phyloP scores from a whole-genome alignment of 1,140 invertebrate genomes.

The Panagrolaimus sp. region DNA sequence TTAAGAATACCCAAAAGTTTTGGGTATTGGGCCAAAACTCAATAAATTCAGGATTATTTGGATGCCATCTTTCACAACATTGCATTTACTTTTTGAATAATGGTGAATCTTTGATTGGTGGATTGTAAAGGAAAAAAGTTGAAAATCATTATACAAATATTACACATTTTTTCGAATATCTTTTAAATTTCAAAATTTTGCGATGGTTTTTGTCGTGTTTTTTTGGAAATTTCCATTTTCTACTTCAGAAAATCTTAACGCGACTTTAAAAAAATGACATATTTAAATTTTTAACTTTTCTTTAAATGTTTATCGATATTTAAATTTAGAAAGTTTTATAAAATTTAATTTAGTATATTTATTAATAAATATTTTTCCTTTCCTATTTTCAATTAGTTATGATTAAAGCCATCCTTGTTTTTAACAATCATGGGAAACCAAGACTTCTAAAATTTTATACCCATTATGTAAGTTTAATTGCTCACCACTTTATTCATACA shows the following conservation, averaged over 20 bases:
- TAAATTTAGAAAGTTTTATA: neutral
- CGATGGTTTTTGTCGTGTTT: neutral
- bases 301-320: conserved; percentile 2
- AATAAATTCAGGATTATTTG: too few relatives aligned
- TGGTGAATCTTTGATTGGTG: too few relatives aligned
- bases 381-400: conserved; percentile 64
- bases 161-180: too few relatives aligned
- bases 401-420: conserved; percentile 99
- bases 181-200: too few relatives aligned
- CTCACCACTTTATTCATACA: neutral
- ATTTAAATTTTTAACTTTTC: neutral
- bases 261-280: neutral
- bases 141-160: too few relatives aligned
- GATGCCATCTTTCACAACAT: too few relatives aligned
- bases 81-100: too few relatives aligned
- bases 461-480: conserved; percentile 81
- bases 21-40: too few relatives aligned
- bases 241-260: neutral
- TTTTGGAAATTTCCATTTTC: neutral
- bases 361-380: neutral
- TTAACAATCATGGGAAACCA: conserved; percentile 99
- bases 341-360: neutral
- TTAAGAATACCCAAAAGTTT: too few relatives aligned
- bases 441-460: conserved; percentile 95
- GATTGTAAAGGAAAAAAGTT: too few relatives aligned